A percentile compares a stretch with the other conserved stretches of the same genome.
Evolutionary conservation across 2,797 vertebrate species (phyloP).

Genomic region (Lophius americanus): DNA sequence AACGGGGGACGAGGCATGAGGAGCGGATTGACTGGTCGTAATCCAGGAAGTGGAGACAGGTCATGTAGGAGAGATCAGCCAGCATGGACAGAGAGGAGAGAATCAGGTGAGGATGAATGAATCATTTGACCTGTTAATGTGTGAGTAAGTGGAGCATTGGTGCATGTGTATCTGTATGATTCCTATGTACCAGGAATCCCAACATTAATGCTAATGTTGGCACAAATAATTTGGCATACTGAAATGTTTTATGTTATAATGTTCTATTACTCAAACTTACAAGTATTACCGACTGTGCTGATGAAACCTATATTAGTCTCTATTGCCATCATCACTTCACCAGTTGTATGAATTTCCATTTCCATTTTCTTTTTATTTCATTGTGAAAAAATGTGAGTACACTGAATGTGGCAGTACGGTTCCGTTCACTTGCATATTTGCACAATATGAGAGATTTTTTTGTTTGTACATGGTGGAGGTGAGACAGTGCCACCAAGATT

Average conservation of each 20-base stretch:
- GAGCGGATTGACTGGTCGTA: slow-evolving; percentile 72
- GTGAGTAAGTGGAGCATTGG: slow-evolving; percentile 4
- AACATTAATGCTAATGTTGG: slow-evolving; percentile 1
- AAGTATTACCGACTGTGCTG: slow-evolving; percentile 4
- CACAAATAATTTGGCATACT: neutral
- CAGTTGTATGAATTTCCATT: slow-evolving; percentile 10
- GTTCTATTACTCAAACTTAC: no score
- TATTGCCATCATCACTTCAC: neutral
- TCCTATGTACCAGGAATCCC: neutral
- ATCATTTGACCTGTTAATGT: slow-evolving; percentile 16
- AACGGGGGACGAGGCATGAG: slow-evolving; percentile 82
- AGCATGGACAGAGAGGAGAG: slow-evolving; percentile 83
- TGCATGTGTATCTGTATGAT: neutral
- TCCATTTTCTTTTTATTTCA: slow-evolving; percentile 22
- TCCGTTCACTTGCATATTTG: neutral
- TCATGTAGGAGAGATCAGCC: slow-evolving; percentile 84
- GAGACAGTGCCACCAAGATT: slow-evolving; percentile 46
- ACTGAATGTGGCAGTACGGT: slow-evolving; percentile 27
- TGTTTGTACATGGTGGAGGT: slow-evolving; percentile 59
- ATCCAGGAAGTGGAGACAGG: slow-evolving; percentile 81
- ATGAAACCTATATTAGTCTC: slow-evolving; percentile 10
- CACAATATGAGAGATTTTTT: slow-evolving; percentile 54
- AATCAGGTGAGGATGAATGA: slow-evolving; percentile 83
- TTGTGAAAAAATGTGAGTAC: slow-evolving; percentile 18
- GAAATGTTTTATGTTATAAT: neutral